Evolutionary conservation across 2,113 vertebrate species (phyloP).

Genomic region (Lepidiolamprologus cunningtoni): DNA sequence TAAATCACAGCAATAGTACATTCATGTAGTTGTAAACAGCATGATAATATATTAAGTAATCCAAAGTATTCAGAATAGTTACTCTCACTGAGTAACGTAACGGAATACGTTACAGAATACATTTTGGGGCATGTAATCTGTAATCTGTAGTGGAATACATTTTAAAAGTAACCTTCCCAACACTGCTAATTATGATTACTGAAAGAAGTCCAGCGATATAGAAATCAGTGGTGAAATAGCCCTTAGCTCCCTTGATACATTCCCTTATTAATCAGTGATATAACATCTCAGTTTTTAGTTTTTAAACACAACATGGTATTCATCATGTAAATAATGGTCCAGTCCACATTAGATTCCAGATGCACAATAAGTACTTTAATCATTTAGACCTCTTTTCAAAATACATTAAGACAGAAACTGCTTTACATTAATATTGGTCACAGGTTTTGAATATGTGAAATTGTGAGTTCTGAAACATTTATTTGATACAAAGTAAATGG

Average conservation of each 20-base stretch:
- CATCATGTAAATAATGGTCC: neutral
- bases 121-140: too few relatives aligned
- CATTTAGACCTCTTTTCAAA: neutral
- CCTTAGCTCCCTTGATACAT: neutral
- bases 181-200: neutral
- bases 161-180: too few relatives aligned
- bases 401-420: neutral
- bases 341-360: neutral
- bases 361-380: neutral
- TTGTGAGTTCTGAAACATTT: neutral
- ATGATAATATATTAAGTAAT: too few relatives aligned
- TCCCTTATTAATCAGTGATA: neutral
- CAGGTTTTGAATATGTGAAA: neutral
- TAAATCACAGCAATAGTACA: too few relatives aligned
- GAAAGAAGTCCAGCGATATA: neutral
- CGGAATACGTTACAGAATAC: fast-evolving
- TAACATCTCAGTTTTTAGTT: neutral
- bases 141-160: too few relatives aligned
- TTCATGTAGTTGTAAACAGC: too few relatives aligned
- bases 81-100: too few relatives aligned
- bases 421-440: neutral
- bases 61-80: too few relatives aligned
- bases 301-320: neutral
- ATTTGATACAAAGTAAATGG: neutral
- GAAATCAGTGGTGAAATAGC: neutral